Base-by-base conservation (phyloP, 1,140 invertebrate species). In the Notospermus geniculatus region DNA sequence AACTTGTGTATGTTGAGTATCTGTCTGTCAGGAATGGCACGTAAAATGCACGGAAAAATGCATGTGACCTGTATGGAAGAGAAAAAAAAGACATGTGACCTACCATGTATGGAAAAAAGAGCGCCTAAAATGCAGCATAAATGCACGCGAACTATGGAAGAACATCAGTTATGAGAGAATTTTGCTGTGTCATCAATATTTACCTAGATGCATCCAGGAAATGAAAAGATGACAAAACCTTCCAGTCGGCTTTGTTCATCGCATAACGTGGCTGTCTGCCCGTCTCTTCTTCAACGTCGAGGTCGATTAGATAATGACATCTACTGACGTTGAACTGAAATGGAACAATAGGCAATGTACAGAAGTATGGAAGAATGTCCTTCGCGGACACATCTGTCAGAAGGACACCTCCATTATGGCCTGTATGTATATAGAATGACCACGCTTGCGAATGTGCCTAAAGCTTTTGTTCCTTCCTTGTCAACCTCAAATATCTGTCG, bases 1-100 rank as follows among this genome's bases (percentile, higher is more conserved):
- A 92, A 66, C 88, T 87, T 2, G 87, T 87, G 77, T 89, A 95
- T 22, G 83, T 83, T 62, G 88, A 88, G 71, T 88, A 86, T 70
- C 85, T 85, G 69, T 88, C 83, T 1, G 89, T 91, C 25, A 94
- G 59, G 73, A 89, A 88, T 57, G 94, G 93, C 79, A 97, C 84
- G 77, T 93, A 96, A 75, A 96, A 96, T 41, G 92, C 88, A 78
- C 93, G 83, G 60, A 91, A 89, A 43, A 95, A 81, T 65, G 82
- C 82, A 79, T 91, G 88, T 0, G 93, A 95, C 59, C 86, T 87
- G 73, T 66, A 73, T 74, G 79, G 58, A 57, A 63, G n/a, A n/a
- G n/a, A 62, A 80, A 67, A 56, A 56, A 30, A 58, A 63, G 56
- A 28, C 32, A 32, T 59, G 64, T 60, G 57, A 58, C 63, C 54